Base-by-base conservation (phyloP, 2,113 vertebrate species). In the Gnathonemus echidnorhynchus region DNA sequence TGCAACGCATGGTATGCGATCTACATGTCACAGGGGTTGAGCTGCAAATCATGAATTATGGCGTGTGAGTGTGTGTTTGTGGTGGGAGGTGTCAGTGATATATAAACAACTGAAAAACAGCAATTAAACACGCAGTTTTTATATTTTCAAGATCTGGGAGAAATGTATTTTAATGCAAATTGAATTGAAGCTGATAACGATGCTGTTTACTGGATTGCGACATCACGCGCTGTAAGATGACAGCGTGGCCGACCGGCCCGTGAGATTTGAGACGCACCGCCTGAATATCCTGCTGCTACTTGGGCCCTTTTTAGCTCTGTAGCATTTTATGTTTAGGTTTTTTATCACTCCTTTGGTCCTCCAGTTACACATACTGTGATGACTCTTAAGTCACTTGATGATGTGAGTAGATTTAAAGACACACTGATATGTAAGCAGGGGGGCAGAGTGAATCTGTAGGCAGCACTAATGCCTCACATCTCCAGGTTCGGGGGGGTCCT, bases 291-390 rank as follows among this genome's bases (percentile, higher is more conserved):
- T 77, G 42, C 88, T 13, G 45, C 0, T 27, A 35, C 62, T 19
- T 45, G 88, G 45, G 62, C 62, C 17, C 27, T 88, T 74, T 77
- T 88, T 62, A 88, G 58, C 88, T 74, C 62, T 15, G 27, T 50
- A 46, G 35, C 42, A 88, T 88, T 48, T 88, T 74, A 62, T 49
- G 88, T 49, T n/a, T 19, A 46, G 58, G 62, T 50, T 74, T 88
- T 48, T 88, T 88, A 50, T 88, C 88, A 42, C n/a, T 46, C 13
- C 58, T 70, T 31, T 66, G 45, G 27, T 31, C n/a, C 24, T 74
- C 42, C 8, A 13, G 62, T 88, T 88, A 74, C 88, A 42, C 46
- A 24, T 88, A 1, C 62, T 49, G 58, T 80, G n/a, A 49, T 77
- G n/a, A 49, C 66, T 31, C 66, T 88, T 50, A 15, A 49, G n/a